Percentiles rank a stretch among this genome's conserved stretches.
These are phyloP conservation scores for Drosophila mayri DNA, from an alignment of 1,140 invertebrate genomes.

Conservation along the genomic window DNA sequence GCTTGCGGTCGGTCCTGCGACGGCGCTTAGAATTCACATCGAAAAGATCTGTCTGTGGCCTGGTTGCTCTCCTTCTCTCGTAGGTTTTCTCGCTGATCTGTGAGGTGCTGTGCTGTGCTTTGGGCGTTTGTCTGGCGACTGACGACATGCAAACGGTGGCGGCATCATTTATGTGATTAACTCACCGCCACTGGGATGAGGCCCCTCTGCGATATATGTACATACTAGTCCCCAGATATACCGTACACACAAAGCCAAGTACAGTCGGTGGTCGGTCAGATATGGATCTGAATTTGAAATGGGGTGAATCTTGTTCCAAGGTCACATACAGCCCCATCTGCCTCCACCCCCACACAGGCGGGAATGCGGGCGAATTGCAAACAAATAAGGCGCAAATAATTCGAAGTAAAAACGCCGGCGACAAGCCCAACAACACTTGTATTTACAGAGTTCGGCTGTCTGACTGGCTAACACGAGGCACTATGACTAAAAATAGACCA, in stretches of 20 bases:
- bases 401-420: conserved; percentile 29
- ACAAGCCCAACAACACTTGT: conserved; percentile 6
- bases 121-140: conserved; percentile 70
- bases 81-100: conserved; percentile 39
- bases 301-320: conserved; percentile 40
- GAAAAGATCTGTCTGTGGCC: conserved; percentile 45
- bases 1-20: conserved; percentile 45
- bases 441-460: conserved; percentile 6
- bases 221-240: conserved; percentile 28
- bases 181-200: conserved; percentile 46
- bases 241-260: conserved; percentile 39
- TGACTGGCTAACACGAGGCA: conserved; percentile 3
- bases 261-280: conserved; percentile 59
- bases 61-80: conserved; percentile 9
- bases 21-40: conserved; percentile 63
- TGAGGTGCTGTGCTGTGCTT: conserved; percentile 52
- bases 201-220: conserved; percentile 38
- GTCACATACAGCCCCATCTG: conserved; percentile 18
- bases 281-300: conserved; percentile 31
- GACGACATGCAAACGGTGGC: conserved; percentile 53
- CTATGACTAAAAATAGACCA: conserved; percentile 27
- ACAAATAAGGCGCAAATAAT: conserved; percentile 41
- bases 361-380: conserved; percentile 8
- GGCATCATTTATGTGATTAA: conserved; percentile 80
- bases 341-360: neutral